Evolutionary conservation across 2,797 vertebrate species (phyloP).

Genomic region (Tachyglossus aculeatus): DNA sequence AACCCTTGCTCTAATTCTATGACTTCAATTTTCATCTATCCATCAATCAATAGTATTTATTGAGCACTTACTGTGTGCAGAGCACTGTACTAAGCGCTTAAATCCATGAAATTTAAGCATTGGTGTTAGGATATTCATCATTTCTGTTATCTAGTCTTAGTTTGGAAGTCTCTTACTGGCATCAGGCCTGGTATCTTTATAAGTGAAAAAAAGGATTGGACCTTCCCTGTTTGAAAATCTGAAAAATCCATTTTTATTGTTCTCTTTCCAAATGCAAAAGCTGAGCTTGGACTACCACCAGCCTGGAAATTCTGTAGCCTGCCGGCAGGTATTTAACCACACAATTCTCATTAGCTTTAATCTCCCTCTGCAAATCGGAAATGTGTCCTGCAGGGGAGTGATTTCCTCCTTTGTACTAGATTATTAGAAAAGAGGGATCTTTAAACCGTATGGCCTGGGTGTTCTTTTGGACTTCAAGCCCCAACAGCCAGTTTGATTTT

Average conservation of each 20-base stretch:
- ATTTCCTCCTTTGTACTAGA: slow-evolving; percentile 68
- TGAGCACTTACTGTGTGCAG: no score
- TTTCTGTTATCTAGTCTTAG: no score
- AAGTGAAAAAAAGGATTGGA: no score
- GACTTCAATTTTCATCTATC: no score
- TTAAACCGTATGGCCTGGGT: slow-evolving; percentile 72
- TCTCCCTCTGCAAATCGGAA: slow-evolving; percentile 71
- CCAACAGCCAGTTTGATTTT: slow-evolving; percentile 65
- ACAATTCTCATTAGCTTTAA: slow-evolving; percentile 65
- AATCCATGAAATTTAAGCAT: no score
- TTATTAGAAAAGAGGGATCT: slow-evolving; percentile 65
- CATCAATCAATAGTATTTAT: no score
- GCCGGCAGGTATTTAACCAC: slow-evolving; percentile 55
- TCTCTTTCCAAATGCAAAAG: slow-evolving; percentile 43
- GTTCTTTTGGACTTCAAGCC: slow-evolving; percentile 65
- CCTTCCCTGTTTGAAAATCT: no score
- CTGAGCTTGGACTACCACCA: slow-evolving; percentile 52
- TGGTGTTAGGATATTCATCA: no score
- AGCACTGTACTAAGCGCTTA: no score
- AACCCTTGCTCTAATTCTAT: no score
- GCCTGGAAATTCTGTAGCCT: slow-evolving; percentile 49
- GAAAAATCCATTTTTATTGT: slow-evolving; percentile 37
- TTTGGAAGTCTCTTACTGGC: no score
- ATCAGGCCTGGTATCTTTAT: no score
- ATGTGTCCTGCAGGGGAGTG: slow-evolving; percentile 66